Evolutionary conservation across 2,113 vertebrate species (phyloP), one percentile per base, ranked within the genome.

Genomic region (Triplophysa rosa): DNA sequence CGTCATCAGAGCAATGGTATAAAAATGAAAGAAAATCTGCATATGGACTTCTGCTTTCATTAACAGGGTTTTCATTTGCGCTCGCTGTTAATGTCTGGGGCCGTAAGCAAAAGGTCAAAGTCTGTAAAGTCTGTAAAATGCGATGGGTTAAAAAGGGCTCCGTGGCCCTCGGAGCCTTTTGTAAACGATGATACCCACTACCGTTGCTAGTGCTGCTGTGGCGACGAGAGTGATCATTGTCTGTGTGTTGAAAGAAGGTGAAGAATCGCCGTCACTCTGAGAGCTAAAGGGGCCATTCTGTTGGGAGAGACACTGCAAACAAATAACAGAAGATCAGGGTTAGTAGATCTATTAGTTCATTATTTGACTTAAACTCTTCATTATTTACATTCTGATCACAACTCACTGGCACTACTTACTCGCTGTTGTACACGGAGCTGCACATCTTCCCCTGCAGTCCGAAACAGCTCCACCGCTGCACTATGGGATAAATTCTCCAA

Each of bases 381-480:
- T 23, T 5, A 23, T 61, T 29, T 42, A 45, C 33, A 45, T 54
- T 54, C 49, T 54, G 49, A 17, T 40, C 19, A 45, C n/a, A 10
- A 9, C 17, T 56, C 11, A 2, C 21, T 12, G 8, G 13, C 13
- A 12, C 0, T 3, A 62, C 93, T 16, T 76, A 98, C 96, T 93
- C 93, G 94, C 87, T 94, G 95, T 67, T 93, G 90, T n/a, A 99
- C 91, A 67, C 87, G 90, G 24, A 99, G 92, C 64, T 92, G 90
- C 66, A 98, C 97, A 0, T 95, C 82, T 68, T 84, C 94, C 68
- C 96, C 97, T 0, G 98, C 95, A 0, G 90, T 93, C 82, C 93
- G 92, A 88, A 99, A 99, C 68, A 98, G 90, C 0, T 96, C 92
- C 87, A 99, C 98, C 3, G 93, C 95, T 29, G 92, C 90, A 84